Evolutionary conservation across 1,140 invertebrate species (phyloP).

Genomic region (Pogonognathellus flavescens): DNA sequence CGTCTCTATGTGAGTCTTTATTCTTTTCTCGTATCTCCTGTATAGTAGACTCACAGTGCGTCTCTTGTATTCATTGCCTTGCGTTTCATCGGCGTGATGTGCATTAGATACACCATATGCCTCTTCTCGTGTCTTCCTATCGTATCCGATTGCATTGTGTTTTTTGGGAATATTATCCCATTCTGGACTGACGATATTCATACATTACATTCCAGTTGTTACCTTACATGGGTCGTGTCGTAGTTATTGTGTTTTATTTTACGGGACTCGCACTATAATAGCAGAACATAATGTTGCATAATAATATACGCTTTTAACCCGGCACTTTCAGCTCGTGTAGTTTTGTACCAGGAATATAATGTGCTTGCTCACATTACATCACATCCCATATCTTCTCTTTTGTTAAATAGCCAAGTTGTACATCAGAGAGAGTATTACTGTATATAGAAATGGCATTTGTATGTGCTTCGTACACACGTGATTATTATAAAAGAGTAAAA

Average conservation of each 20-base stretch:
- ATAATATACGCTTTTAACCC: background rate
- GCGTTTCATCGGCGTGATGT: conserved; percentile 24
- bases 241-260: conserved; percentile 47
- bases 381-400: no score
- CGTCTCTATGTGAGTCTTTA: background rate
- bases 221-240: conserved; percentile 9
- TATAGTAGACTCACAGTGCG: background rate
- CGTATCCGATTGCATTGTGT: conserved; percentile 23
- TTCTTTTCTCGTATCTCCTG: background rate
- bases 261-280: background rate
- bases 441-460: no score
- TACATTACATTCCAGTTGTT: conserved; percentile 35
- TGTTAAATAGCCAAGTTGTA: no score
- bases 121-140: background rate
- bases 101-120: conserved; percentile 20
- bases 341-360: no score
- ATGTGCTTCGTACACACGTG: background rate
- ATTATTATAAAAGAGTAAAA: background rate
- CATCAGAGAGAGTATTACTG: no score
- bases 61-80: conserved; percentile 39
- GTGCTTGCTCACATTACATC: no score
- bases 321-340: background rate
- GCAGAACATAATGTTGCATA: conserved; percentile 28
- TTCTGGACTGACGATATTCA: conserved; percentile 1
- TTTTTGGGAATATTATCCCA: background rate